phyloP scores from a whole-genome alignment of 2,113 vertebrate genomes.

The Chascanopsetta lugubris region DNA sequence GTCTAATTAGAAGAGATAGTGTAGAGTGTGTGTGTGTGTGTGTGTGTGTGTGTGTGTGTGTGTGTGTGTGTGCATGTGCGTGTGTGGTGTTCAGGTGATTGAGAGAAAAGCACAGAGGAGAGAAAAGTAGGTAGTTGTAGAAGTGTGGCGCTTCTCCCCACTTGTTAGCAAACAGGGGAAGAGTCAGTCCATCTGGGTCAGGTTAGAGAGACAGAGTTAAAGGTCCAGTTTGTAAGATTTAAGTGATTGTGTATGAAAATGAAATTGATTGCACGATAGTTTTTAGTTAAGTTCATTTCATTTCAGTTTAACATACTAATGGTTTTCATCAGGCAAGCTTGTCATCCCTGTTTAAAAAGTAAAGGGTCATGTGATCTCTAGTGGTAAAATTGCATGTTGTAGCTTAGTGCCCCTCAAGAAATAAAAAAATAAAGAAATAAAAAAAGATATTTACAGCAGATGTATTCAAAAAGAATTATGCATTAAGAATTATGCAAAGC shows the following conservation, averaged over 20 bases:
- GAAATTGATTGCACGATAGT: too few species aligned
- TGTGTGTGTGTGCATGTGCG: slow-evolving; percentile 24
- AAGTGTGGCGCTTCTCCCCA: slow-evolving; percentile 34
- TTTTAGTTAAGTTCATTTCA: too few species aligned
- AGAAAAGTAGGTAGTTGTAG: slow-evolving; percentile 55
- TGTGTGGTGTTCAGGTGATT: slow-evolving; percentile 46
- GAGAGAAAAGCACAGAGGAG: slow-evolving; percentile 51
- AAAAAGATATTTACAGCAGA: too few species aligned
- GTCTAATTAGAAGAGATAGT: slow-evolving; percentile 64
- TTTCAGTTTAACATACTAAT: too few species aligned
- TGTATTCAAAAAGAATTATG: too few species aligned
- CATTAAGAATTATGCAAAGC: too few species aligned
- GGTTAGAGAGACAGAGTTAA: slow-evolving; percentile 11
- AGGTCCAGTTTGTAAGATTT: slow-evolving; percentile 38
- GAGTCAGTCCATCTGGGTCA: slow-evolving; percentile 48
- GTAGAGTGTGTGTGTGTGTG: slow-evolving; percentile 19
- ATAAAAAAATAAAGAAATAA: not conserved
- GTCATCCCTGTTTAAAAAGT: too few species aligned
- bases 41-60: slow-evolving; percentile 39
- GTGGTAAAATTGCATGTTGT: too few species aligned
- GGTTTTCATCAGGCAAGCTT: too few species aligned
- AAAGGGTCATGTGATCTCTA: too few species aligned
- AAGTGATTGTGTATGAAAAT: slow-evolving; percentile 41
- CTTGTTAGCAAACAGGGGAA: slow-evolving; percentile 39
- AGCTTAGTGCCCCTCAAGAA: too few species aligned